These are phyloP conservation scores for Martes martes DNA, from an alignment of 2,113 vertebrate genomes.

Conservation along the genomic window DNA sequence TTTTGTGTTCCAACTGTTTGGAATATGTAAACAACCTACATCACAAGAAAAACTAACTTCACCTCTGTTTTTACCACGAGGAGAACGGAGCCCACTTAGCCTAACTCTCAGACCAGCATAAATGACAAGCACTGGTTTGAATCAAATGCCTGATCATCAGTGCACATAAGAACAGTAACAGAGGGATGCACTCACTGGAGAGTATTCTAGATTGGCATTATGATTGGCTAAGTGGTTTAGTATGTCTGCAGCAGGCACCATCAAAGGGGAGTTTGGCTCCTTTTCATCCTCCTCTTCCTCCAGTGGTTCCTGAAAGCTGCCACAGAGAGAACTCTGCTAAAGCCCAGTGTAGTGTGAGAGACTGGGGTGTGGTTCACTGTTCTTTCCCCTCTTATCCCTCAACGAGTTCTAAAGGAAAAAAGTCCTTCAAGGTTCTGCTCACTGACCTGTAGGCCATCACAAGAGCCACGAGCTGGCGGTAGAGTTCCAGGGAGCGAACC, in stretches of 20 bases:
- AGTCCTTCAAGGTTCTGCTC: not conserved
- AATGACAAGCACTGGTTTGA: not conserved
- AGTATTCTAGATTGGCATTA: constrained; percentile 94
- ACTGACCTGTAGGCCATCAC: constrained; percentile 97
- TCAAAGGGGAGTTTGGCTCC: constrained; percentile 89
- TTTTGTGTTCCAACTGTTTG: not conserved
- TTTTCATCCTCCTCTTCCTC: constrained; percentile 88
- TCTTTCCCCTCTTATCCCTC: not conserved
- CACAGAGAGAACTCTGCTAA: not conserved
- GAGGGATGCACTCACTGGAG: constrained; percentile 82
- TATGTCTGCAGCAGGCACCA: constrained; percentile 98
- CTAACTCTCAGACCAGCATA: not conserved
- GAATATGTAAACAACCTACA: not conserved
- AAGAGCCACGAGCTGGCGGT: constrained; percentile 92
- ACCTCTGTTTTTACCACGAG: not conserved
- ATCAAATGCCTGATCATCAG: not conserved
- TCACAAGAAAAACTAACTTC: not conserved
- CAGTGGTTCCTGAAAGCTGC: constrained; percentile 94
- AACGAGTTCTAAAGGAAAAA: not conserved
- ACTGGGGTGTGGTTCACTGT: not conserved
- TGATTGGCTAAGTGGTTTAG: constrained; percentile 93
- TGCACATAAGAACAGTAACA: not conserved
- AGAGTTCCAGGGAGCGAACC: constrained; percentile 90
- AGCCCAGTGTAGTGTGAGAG: not conserved
- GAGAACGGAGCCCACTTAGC: not conserved